phyloP scores from a whole-genome alignment of 2,888 invertebrate genomes.

The Gastrophysa polygoni region DNA sequence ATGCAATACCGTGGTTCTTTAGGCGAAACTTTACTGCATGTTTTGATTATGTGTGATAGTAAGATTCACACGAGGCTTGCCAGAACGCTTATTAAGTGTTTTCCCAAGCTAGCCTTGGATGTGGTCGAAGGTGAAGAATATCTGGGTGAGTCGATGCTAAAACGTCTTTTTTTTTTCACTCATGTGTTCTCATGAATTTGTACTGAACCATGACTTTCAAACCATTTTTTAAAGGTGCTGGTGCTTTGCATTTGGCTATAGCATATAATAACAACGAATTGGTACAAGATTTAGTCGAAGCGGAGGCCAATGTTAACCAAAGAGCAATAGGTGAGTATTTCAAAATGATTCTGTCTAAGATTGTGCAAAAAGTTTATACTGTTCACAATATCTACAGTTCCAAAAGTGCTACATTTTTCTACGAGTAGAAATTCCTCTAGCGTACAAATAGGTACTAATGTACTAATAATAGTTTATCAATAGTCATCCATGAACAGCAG shows the following conservation, averaged over 20 bases:
- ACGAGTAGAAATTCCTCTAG: too few species aligned
- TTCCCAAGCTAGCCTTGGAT: conserved; percentile 88
- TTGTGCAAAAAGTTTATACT: not conserved
- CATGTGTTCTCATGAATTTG: too few species aligned
- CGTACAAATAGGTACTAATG: too few species aligned
- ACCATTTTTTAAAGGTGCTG: conserved; percentile 75
- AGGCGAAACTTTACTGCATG: conserved; percentile 93
- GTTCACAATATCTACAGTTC: too few species aligned
- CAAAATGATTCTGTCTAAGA: not conserved
- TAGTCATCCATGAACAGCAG: too few species aligned
- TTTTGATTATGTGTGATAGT: conserved; percentile 93
- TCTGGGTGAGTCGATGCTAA: conserved; percentile 63
- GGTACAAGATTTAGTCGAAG: conserved; percentile 90
- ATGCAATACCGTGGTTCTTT: conserved; percentile 95
- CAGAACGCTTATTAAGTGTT: conserved; percentile 86
- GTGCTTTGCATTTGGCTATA: conserved; percentile 93
- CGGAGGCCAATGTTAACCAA: conserved; percentile 90
- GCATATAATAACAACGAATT: conserved; percentile 96
- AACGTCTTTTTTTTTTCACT: too few species aligned
- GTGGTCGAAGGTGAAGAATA: conserved; percentile 98
- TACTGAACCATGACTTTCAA: too few species aligned
- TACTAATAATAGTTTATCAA: too few species aligned
- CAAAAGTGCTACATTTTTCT: too few species aligned
- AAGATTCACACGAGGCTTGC: conserved; percentile 82
- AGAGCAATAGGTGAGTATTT: conserved; percentile 78